Conservation (phyloP, 64 coral and sea anemone genomes). For the Anthopleura sola region DNA sequence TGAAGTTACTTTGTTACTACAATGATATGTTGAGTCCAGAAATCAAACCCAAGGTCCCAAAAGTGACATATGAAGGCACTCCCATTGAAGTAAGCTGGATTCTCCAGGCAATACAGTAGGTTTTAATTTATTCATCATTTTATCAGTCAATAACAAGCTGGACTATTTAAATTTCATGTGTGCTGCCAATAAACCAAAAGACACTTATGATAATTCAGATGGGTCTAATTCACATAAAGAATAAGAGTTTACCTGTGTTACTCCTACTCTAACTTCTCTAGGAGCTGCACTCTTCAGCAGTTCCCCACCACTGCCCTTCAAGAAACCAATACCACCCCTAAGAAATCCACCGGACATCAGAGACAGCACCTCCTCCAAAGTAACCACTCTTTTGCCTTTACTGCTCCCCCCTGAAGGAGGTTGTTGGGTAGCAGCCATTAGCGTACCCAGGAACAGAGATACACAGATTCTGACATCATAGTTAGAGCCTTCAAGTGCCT, state of each 20-base stretch:
- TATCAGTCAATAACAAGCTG: too few species aligned
- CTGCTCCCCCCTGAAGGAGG: slow-evolving; percentile 28
- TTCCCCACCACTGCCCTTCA: slow-evolving; percentile 86
- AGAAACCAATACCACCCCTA: slow-evolving; percentile 90
- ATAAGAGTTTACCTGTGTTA: slow-evolving; percentile 74
- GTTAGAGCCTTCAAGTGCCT: slow-evolving; percentile 86
- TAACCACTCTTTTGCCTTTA: slow-evolving; percentile 69
- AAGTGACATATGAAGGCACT: too few species aligned
- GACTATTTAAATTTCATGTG: too few species aligned
- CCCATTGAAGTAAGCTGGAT: too few species aligned
- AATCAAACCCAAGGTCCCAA: too few species aligned
- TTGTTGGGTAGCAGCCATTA: slow-evolving; percentile 87
- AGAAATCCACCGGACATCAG: slow-evolving; percentile 93
- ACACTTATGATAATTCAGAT: too few species aligned
- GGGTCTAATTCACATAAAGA: too few species aligned
- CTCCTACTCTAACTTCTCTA: slow-evolving; percentile 94
- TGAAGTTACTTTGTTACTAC: too few species aligned
- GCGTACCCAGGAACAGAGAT: slow-evolving; percentile 74
- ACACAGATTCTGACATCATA: slow-evolving; percentile 97
- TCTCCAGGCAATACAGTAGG: too few species aligned
- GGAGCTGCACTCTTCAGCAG: slow-evolving; percentile 78
- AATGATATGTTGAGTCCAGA: too few species aligned
- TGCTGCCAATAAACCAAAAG: too few species aligned
- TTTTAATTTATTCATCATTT: too few species aligned
- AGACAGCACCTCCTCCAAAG: slow-evolving; percentile 79